Conservation (phyloP, 2,888 invertebrate species). For the Endotricha flammealis region DNA sequence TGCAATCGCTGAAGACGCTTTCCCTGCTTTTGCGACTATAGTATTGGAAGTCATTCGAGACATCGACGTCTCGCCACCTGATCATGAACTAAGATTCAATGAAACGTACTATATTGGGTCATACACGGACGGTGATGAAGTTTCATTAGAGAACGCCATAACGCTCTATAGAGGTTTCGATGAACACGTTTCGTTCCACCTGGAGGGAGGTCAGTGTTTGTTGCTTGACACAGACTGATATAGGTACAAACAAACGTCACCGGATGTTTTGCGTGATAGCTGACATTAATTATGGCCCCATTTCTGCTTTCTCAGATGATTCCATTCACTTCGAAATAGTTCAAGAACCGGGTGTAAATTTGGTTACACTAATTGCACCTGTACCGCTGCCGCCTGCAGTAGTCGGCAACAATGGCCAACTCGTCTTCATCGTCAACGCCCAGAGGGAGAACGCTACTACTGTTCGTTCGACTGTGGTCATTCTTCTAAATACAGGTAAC, state of each 20-base stretch:
- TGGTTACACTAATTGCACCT: conserved; percentile 15
- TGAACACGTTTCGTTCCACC: conserved; percentile 26
- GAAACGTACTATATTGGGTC: conserved; percentile 27
- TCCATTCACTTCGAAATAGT: conserved; percentile 25
- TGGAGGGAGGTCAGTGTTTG: conserved; percentile 34
- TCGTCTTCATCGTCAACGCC: conserved; percentile 34
- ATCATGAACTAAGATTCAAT: too few relatives aligned
- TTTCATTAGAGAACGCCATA: conserved; percentile 24
- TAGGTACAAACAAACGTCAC: too few relatives aligned
- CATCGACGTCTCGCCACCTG: too few relatives aligned
- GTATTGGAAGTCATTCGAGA: too few relatives aligned
- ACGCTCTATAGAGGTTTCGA: conserved; percentile 27
- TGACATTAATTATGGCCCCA: too few relatives aligned
- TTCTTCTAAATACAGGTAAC: conserved; percentile 36
- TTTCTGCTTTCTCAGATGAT: conserved; percentile 20
- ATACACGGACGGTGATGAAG: conserved; percentile 24
- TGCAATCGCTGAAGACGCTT: too few relatives aligned
- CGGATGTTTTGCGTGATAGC: too few relatives aligned
- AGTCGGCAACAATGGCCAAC: conserved; percentile 27
- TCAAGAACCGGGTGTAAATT: conserved; percentile 18
- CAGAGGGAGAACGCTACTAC: conserved; percentile 20
- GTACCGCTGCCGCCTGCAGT: conserved; percentile 25
- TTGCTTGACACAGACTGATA: too few relatives aligned
- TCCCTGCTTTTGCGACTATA: too few relatives aligned
- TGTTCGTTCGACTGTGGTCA: conserved; percentile 32